A percentile compares a stretch with the other conserved stretches of the same genome.
These are phyloP conservation scores for Tauraco erythrolophus DNA, from an alignment of 2,113 vertebrate genomes.

Conservation along the genomic window DNA sequence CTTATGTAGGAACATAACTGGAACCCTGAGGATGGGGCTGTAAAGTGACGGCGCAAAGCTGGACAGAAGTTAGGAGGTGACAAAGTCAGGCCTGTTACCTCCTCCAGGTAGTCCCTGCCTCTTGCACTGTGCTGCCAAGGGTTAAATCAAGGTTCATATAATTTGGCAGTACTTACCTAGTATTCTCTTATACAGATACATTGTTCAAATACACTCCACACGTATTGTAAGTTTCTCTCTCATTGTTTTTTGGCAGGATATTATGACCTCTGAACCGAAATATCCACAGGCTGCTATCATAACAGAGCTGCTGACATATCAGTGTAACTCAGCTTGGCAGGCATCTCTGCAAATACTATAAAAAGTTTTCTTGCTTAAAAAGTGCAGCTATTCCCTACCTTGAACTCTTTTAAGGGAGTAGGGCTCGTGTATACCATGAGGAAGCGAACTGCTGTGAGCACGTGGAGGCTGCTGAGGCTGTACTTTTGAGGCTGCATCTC, in stretches of 20 bases:
- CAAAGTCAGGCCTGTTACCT: rapidly evolving
- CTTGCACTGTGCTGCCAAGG: neutral
- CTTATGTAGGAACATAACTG: neutral
- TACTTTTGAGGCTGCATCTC: neutral
- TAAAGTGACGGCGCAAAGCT: neutral
- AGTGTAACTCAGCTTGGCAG: constrained; percentile 31
- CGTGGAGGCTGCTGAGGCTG: neutral
- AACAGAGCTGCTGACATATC: constrained; percentile 41
- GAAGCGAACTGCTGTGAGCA: neutral
- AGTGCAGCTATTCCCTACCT: neutral
- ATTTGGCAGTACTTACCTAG: neutral
- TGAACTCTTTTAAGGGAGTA: neutral
- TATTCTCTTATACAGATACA: neutral
- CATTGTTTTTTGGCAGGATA: constrained; percentile 12
- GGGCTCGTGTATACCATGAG: neutral
- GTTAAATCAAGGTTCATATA: neutral
- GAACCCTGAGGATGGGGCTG: neutral
- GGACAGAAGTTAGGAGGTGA: neutral
- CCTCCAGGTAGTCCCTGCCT: neutral
- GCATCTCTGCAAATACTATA: constrained; percentile 1
- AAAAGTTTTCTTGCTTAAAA: constrained; percentile 16
- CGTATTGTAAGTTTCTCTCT: neutral
- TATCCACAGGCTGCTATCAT: constrained; percentile 2
- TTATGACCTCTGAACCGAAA: constrained; percentile 52
- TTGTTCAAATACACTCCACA: neutral